Evolutionary conservation across 2,797 vertebrate species (phyloP).

Genomic region (Xenentodon cancila): DNA sequence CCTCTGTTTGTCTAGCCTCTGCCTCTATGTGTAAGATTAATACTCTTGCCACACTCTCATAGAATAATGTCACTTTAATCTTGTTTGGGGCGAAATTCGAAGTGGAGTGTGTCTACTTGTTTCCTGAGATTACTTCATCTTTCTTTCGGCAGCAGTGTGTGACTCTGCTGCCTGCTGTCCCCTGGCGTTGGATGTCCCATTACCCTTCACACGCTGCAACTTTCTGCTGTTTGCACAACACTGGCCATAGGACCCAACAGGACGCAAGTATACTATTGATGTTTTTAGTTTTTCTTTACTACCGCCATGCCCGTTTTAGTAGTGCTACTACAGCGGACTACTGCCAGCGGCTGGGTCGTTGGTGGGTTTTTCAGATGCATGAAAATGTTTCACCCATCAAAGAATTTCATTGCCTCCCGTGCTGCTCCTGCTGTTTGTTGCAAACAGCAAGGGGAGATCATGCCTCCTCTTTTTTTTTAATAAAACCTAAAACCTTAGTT

Average conservation of each 20-base stretch:
- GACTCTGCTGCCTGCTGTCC: slow-evolving; percentile 84
- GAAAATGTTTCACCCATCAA: slow-evolving; percentile 33
- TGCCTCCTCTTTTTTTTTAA: background rate
- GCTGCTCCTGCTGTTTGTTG: slow-evolving; percentile 19
- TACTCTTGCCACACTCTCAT: slow-evolving; percentile 84
- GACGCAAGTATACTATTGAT: slow-evolving; percentile 71
- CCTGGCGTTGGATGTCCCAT: slow-evolving; percentile 88
- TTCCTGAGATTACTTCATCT: slow-evolving; percentile 88
- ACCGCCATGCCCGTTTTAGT: slow-evolving; percentile 49
- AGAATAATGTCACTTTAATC: slow-evolving; percentile 90
- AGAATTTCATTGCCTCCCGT: slow-evolving; percentile 11
- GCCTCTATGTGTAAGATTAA: slow-evolving; percentile 84
- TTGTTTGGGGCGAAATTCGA: slow-evolving; percentile 87
- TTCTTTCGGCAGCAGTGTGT: slow-evolving; percentile 83
- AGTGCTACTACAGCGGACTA: slow-evolving; percentile 31
- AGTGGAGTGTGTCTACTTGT: slow-evolving; percentile 89
- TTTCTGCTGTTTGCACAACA: slow-evolving; percentile 87
- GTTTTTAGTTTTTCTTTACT: slow-evolving; percentile 69
- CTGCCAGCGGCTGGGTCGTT: slow-evolving; percentile 40
- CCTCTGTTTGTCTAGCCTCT: slow-evolving; percentile 75
- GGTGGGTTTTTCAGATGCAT: slow-evolving; percentile 38
- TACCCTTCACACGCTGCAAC: slow-evolving; percentile 88
- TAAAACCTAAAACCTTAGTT: too few species aligned
- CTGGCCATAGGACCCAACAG: slow-evolving; percentile 83
- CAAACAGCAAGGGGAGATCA: background rate